A percentile compares a stretch with the other conserved stretches of the same genome.
phyloP scores from a whole-genome alignment of 2,113 vertebrate genomes.

The Aphyosemion australe region DNA sequence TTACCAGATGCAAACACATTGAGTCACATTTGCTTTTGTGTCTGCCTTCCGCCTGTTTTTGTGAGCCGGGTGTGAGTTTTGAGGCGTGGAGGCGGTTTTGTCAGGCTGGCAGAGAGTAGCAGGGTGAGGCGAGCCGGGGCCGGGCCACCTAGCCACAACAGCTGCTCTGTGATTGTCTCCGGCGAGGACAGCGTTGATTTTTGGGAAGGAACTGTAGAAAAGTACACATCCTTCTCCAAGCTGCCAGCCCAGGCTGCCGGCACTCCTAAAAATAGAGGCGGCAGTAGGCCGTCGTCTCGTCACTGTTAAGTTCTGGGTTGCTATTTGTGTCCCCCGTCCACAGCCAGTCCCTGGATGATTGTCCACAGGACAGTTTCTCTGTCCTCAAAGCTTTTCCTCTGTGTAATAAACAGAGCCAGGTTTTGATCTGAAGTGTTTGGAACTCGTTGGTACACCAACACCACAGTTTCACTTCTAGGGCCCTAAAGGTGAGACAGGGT shows the following conservation, averaged over 20 bases:
- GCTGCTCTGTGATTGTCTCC: constrained; percentile 74
- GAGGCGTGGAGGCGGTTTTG: constrained; percentile 43
- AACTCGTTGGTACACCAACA: too few relatives aligned
- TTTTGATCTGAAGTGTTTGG: too few relatives aligned
- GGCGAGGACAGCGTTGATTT: constrained; percentile 76
- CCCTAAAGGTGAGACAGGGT: too few relatives aligned
- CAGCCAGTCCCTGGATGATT: not conserved
- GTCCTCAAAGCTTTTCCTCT: not conserved
- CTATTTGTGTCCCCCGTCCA: constrained; percentile 56
- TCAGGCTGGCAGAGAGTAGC: constrained; percentile 59
- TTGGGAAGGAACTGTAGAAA: constrained; percentile 83
- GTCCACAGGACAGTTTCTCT: constrained; percentile 29
- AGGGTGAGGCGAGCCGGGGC: constrained; percentile 62
- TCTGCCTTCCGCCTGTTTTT: constrained; percentile 60
- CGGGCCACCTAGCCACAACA: constrained; percentile 77
- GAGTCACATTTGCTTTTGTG: constrained; percentile 56
- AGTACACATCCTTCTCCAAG: constrained; percentile 79
- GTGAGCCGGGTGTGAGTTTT: constrained; percentile 58
- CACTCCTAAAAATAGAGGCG: constrained; percentile 77
- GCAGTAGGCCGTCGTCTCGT: constrained; percentile 69
- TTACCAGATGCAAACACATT: constrained; percentile 43
- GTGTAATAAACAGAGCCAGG: too few relatives aligned
- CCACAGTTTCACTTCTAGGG: too few relatives aligned
- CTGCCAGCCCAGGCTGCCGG: constrained; percentile 61
- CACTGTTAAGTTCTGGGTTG: constrained; percentile 64